Evolutionary conservation across 1,140 invertebrate genomes (phyloP).

Genomic region (Trissolcus basalis): DNA sequence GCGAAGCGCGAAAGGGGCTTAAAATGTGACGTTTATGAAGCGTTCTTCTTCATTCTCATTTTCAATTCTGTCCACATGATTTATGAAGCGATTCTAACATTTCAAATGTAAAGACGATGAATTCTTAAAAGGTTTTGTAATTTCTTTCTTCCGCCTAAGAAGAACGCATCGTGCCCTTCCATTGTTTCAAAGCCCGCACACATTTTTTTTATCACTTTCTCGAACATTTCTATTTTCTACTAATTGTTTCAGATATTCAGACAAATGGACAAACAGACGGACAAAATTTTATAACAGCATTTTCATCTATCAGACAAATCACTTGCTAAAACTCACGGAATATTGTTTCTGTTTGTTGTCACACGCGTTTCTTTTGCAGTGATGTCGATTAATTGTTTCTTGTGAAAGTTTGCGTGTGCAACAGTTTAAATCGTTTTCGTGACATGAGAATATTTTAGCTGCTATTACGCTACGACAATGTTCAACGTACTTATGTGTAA

Average conservation of each 20-base stretch:
- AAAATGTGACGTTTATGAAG: constrained; percentile 58
- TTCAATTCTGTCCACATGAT: constrained; percentile 57
- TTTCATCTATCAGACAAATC: no score
- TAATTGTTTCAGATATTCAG: no score
- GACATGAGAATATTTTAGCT: background rate
- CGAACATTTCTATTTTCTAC: no score
- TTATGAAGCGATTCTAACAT: constrained; percentile 54
- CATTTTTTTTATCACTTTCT: no score
- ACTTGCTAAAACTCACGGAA: no score
- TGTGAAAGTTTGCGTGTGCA: background rate
- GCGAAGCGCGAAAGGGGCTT: constrained; percentile 46
- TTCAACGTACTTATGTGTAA: background rate
- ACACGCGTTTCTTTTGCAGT: no score
- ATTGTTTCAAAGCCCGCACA: no score
- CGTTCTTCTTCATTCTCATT: constrained; percentile 56
- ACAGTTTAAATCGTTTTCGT: background rate
- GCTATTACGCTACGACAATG: background rate
- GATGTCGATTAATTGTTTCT: no score
- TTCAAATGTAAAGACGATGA: constrained; percentile 53
- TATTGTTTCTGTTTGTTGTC: no score
- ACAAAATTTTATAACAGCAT: no score
- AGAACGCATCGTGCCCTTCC: constrained; percentile 10
- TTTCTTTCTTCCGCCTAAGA: constrained; percentile 22
- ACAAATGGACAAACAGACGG: no score
- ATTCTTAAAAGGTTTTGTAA: constrained; percentile 54